Evolutionary conservation across 2,888 invertebrate species (phyloP), one percentile per base, ranked within the genome.

Genomic region (Mesorhabditis belari): DNA sequence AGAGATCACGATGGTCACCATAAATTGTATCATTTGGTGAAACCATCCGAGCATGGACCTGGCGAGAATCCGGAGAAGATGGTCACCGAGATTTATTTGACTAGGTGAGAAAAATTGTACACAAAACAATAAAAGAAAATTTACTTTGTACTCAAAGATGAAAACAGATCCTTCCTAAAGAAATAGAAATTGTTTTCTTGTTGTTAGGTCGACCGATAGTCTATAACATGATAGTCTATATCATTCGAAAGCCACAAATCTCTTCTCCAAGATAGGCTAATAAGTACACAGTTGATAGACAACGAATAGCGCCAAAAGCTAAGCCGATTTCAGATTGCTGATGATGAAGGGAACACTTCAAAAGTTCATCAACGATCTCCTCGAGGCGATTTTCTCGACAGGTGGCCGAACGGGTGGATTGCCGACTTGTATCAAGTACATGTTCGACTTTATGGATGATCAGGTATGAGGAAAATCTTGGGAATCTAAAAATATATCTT

Each of bases 371-470:
- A 93, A 94, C 83, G 95, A 96, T 85, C 86, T 98, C 67, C 94
- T 99, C 84, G 95, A 96, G 85, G 92, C 95, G 79, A 95, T 99
- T 83, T 98, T 99, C 85, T 93, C 93, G 82, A 95, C 94, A 65
- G 91, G 93, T 65, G 92, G 94, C 83, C 87, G 95, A 75, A 92
- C 94, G 70, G 92, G 92, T 60, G 91, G 92, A 60, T 85, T 99
- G 79, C 98, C 98, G 61, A 87, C 95, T 76, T 96, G 96, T 80
- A 95, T 99, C 80, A 98, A 98, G 84, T 98, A 98, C 83, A 95
- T 98, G 95, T 99, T 98, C 85, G 98, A 98, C 86, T 98, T 98
- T 84, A 87, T 98, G 77, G 98, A 99, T 83, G 96, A 98, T 84
- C 96, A 98, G 85, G 96, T 60, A 25, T 3, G 56, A 12, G 26